phyloP scores from a whole-genome alignment of 2,888 invertebrate species.

The Drosophila mettleri region DNA sequence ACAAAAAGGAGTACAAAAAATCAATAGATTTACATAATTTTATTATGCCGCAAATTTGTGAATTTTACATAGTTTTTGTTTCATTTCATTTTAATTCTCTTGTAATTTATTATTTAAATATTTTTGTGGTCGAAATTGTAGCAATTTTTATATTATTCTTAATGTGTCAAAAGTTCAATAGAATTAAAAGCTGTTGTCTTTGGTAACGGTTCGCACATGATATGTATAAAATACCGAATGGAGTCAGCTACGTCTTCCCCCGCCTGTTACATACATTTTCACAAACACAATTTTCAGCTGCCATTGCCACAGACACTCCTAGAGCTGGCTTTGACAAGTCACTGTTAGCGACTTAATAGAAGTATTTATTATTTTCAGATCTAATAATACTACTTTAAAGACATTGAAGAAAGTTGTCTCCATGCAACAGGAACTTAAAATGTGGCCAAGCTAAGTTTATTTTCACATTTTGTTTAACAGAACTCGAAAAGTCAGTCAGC shows the following conservation, averaged over 20 bases:
- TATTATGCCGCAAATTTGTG: not conserved
- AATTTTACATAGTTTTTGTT: constrained; percentile 2
- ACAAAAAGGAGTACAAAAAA: constrained; percentile 5
- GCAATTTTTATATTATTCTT: not conserved
- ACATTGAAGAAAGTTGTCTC: not conserved
- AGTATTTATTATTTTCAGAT: too few species aligned
- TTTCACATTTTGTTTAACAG: not conserved
- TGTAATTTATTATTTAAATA: constrained; percentile 9
- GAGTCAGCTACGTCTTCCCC: too few species aligned
- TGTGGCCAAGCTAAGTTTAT: too few species aligned
- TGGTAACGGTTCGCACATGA: too few species aligned
- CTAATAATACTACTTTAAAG: too few species aligned
- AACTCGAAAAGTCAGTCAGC: too few species aligned
- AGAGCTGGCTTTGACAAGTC: too few species aligned
- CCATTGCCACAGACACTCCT: too few species aligned
- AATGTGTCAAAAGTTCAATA: not conserved
- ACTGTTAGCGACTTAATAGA: too few species aligned
- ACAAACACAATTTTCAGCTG: too few species aligned
- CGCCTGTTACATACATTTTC: too few species aligned
- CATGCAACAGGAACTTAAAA: not conserved
- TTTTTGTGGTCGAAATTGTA: not conserved
- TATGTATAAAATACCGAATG: too few species aligned
- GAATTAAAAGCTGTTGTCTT: not conserved
- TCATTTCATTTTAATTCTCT: not conserved
- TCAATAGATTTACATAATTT: constrained; percentile 39